Base-by-base conservation (phyloP, 1,140 invertebrate genomes). In the Ips nitidus region DNA sequence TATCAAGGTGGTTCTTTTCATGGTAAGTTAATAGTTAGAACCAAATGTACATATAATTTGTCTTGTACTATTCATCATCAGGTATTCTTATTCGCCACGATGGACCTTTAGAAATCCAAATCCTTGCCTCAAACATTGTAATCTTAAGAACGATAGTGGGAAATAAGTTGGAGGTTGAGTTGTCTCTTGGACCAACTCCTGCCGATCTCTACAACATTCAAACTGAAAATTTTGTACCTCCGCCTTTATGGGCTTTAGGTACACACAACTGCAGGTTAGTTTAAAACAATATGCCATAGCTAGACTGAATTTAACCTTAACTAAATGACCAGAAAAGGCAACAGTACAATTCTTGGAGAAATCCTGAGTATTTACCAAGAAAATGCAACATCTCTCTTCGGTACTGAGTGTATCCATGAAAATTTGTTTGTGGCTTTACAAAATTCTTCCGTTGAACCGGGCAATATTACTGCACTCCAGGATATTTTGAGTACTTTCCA, bases 261-360 rank as follows among this genome's bases (percentile, higher is more conserved):
- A 71, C 74, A 45, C 78, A 81, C 71, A 75, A 80, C 69, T 81
- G 80, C 72, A 79, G 80, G 80, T 81, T 75, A 71, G 36, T 64
- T 22, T 22, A 22, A 22, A 22, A 22, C 8, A 22, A 22, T 55
- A 6, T 45, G 7, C 7, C 7, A 52, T 53, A 38, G 8, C 8
- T 57, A 8, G 7, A 50, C 0, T 50, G 45, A 2, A 50, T 50
- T 3, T 22, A 2, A 3, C 2, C 6, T 3, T 8, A 38, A 36
- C 4, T 43, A 59, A 42, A 40, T 50, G 37, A 55, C 6, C 52
- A 75, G 75, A 59, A 66, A 71, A 50, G 69, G 70, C 50, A 38
- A 47, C 59, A 40, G n/a, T 1, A 42, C 58, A 38, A 63, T 57
- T 41, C 39, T 76, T 36, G 45, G 7, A 4, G 57, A 71, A 47